Base-by-base conservation (phyloP, 2,888 invertebrate species). In the Brachynemurus nebulosus region DNA sequence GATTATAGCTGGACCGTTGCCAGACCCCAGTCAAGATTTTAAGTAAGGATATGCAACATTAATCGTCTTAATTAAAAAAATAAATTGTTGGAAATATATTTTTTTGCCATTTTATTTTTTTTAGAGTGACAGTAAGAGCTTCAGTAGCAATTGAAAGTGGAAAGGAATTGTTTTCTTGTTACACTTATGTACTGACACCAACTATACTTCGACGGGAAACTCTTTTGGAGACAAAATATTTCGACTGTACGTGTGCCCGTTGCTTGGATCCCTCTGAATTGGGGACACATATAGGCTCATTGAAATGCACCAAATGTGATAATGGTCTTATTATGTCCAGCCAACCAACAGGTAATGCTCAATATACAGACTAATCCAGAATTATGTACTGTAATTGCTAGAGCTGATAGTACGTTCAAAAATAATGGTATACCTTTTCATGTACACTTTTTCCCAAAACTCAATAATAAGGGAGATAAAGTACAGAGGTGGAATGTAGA, bases 241-340 rank as follows among this genome's bases (percentile, higher is more conserved):
- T 90, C 61, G 70, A 71, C 14, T 90, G 89, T 60, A 71, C 70
- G 21, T 90, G 89, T 54, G 55, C 65, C 2, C 71, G 89, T 42
- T 90, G 89, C 57, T 65, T 71, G 2, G 88, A 89, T 61, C 82
- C 86, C 8, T 80, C 79, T 0, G 90, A 90, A 59, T 62, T 89
- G 37, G 82, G 78, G 7, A 85, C 88, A 0, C 75, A 86, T 56
- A 71, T 85, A 57, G 82, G 86, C 51, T 78, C 86, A 0, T 61
- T 89, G 2, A 85, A 82, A 59, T 90, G 89, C 56, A 77, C 69
- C 52, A 80, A 80, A 59, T 85, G 85, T 55, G 78, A 80, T 49
- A 76, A 78, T 50, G 83, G 85, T 1, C 63, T 80, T 40, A 68
- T 84, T 39, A 50, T 80, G 47, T 67, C 80, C 4, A 67, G 69